These are phyloP conservation scores for Okamejei kenojei DNA, from an alignment of 2,797 vertebrate species.

Conservation along the genomic window DNA sequence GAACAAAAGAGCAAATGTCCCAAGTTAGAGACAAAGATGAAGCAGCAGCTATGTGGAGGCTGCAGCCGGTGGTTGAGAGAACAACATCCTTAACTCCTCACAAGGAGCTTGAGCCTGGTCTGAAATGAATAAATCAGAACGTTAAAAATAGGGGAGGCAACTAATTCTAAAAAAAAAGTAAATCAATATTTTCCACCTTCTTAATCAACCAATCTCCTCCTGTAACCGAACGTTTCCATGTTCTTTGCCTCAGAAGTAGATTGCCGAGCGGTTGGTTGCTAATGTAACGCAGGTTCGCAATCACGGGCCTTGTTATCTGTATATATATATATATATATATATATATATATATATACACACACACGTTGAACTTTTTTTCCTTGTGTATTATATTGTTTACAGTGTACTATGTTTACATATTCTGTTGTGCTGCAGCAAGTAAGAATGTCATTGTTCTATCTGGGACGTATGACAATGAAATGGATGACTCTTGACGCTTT, in stretches of 20 bases:
- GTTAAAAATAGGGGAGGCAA: background rate
- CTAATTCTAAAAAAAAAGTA: background rate
- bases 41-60: background rate
- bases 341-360: too few species aligned
- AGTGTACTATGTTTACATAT: too few species aligned
- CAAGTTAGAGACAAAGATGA: background rate
- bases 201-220: background rate
- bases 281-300: background rate
- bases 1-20: background rate
- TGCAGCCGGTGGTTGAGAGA: background rate
- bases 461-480: too few species aligned
- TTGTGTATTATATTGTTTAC: too few species aligned
- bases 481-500: too few species aligned
- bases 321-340: too few species aligned
- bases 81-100: background rate
- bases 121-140: background rate
- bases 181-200: background rate
- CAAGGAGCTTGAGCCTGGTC: background rate
- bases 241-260: background rate
- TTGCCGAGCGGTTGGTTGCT: background rate
- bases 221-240: background rate
- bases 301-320: background rate
- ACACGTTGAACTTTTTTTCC: too few species aligned
- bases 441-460: too few species aligned
- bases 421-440: too few species aligned